Evolutionary conservation across 2,888 invertebrate species (phyloP).

Genomic region (Argyresthia goedartella): DNA sequence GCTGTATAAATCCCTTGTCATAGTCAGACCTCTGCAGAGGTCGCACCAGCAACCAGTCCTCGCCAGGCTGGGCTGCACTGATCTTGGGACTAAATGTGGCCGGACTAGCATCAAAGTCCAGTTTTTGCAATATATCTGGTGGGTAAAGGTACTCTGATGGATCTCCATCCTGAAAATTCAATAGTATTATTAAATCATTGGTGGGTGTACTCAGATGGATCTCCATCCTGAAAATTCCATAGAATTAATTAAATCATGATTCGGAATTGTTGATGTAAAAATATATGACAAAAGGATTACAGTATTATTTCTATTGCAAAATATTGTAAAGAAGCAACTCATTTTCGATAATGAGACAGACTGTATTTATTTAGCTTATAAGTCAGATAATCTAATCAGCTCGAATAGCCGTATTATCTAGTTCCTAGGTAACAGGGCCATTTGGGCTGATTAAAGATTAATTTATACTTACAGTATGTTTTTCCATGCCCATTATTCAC

Average conservation of each 20-base stretch:
- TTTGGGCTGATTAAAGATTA: no score
- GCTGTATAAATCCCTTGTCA: conserved; percentile 84
- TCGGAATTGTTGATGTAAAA: neutral
- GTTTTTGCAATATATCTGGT: conserved; percentile 72
- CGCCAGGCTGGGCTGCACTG: conserved; percentile 79
- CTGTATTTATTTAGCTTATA: no score
- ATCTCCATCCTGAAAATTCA: conserved; percentile 46
- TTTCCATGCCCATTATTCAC: no score
- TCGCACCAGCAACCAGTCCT: conserved; percentile 80
- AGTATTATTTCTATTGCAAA: no score
- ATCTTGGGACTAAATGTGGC: conserved; percentile 78
- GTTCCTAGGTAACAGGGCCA: no score
- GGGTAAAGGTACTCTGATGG: conserved; percentile 72
- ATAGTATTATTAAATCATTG: no score
- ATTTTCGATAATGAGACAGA: no score
- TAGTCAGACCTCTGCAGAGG: conserved; percentile 85
- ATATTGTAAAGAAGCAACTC: no score
- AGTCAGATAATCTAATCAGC: no score
- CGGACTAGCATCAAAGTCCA: conserved; percentile 76
- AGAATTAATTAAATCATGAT: no score
- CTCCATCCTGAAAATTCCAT: conserved; percentile 45
- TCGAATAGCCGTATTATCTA: no score
- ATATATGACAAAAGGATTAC: neutral
- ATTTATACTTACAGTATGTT: no score
- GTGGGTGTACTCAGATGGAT: conserved; percentile 65